Percentiles rank a stretch among this genome's conserved stretches.
phyloP scores from a whole-genome alignment of 2,888 invertebrate species.

The Dusona sp. region DNA sequence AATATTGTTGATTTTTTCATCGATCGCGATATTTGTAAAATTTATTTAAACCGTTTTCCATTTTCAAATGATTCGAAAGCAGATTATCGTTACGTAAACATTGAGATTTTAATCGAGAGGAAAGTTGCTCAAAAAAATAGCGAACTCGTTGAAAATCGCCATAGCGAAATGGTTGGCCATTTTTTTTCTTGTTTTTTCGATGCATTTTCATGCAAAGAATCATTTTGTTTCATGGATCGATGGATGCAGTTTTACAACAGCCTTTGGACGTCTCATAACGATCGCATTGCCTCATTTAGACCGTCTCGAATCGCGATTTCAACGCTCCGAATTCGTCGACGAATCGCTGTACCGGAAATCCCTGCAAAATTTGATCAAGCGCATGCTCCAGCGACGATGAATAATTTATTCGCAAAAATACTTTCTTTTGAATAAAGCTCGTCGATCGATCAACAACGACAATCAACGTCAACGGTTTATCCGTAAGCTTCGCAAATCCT shows the following conservation, averaged over 20 bases:
- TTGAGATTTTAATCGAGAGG: constrained; percentile 2
- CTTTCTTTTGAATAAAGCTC: no score
- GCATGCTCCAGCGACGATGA: not conserved
- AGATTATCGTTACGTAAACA: constrained; percentile 8
- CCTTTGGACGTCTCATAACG: constrained; percentile 9
- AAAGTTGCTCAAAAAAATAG: constrained; percentile 15
- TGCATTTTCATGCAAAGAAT: constrained; percentile 25
- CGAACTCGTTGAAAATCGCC: constrained; percentile 5
- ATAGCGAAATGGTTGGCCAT: not conserved
- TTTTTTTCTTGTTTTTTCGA: not conserved
- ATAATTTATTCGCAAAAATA: not conserved
- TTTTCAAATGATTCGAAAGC: not conserved
- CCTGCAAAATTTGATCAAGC: not conserved
- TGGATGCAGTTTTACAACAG: constrained; percentile 26
- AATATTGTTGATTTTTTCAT: not conserved
- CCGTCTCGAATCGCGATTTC: constrained; percentile 33
- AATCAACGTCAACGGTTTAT: not conserved
- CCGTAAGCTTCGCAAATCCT: not conserved
- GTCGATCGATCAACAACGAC: not conserved
- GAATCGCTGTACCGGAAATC: constrained; percentile 12
- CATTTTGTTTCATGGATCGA: constrained; percentile 51
- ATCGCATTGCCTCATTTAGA: constrained; percentile 38
- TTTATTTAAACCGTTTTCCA: not conserved
- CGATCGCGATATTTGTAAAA: not conserved
- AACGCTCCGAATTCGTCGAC: not conserved